Evolutionary conservation across 1,140 invertebrate genomes (phyloP).

Genomic region (Plectus sambesii): DNA sequence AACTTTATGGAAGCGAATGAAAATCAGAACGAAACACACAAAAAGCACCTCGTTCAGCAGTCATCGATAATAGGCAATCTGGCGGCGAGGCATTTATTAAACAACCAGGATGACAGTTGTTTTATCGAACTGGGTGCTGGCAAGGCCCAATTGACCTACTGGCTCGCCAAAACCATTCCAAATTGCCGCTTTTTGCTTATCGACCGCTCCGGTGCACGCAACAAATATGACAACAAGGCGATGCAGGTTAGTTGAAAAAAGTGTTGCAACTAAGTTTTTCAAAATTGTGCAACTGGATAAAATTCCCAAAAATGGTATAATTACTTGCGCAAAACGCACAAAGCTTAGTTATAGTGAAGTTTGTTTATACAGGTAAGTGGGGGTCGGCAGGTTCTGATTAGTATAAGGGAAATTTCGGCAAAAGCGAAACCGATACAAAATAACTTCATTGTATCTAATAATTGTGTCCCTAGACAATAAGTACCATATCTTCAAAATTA

Average conservation of each 20-base stretch:
- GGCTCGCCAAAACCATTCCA: slow-evolving; percentile 28
- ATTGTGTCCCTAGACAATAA: neutral
- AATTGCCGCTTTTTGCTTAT: slow-evolving; percentile 21
- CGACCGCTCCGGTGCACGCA: slow-evolving; percentile 28
- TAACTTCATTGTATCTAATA: too few relatives aligned
- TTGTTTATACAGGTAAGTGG: too few relatives aligned
- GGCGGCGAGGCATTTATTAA: slow-evolving; percentile 6
- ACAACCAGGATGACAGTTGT: slow-evolving; percentile 7
- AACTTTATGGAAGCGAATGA: slow-evolving; percentile 11
- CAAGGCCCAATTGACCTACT: slow-evolving; percentile 31
- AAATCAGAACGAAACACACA: neutral
- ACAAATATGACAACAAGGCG: slow-evolving; percentile 31
- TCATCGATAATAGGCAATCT: slow-evolving; percentile 24
- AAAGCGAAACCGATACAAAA: too few relatives aligned
- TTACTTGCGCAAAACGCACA: too few relatives aligned
- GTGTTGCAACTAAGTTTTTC: too few relatives aligned
- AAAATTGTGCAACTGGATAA: too few relatives aligned
- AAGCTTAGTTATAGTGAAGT: too few relatives aligned
- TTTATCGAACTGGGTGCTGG: slow-evolving; percentile 30
- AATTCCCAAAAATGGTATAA: too few relatives aligned
- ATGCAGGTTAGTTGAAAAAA: too few relatives aligned
- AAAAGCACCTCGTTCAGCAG: slow-evolving; percentile 17
- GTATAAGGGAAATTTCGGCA: too few relatives aligned
- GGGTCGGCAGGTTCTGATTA: too few relatives aligned
- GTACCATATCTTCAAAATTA: neutral